These are phyloP conservation scores for Lagopus muta DNA, from an alignment of 2,113 vertebrate species.

Conservation along the genomic window DNA sequence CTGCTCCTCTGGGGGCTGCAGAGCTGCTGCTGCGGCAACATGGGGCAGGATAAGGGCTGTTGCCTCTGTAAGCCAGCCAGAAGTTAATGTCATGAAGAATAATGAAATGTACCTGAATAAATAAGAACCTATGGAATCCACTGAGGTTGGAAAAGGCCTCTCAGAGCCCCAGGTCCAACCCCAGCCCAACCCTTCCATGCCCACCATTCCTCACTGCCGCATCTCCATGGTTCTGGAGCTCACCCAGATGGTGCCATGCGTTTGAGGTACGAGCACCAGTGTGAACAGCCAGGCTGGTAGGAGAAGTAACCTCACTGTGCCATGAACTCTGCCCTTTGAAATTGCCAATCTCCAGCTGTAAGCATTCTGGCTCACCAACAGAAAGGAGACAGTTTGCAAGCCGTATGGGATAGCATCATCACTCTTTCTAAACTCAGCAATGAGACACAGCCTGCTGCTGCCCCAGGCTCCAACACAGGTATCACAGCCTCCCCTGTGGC, in stretches of 20 bases:
- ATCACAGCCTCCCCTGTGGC: not conserved
- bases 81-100: not conserved
- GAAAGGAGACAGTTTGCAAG: not conserved
- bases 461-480: not conserved
- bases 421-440: not conserved
- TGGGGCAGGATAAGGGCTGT: not conserved
- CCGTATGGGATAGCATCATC: not conserved
- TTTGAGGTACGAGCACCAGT: not conserved
- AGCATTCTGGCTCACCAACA: not conserved
- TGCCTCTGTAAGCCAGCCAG: not conserved
- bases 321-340: not conserved
- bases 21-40: not conserved
- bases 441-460: not conserved
- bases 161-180: no score
- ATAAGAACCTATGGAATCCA: slow-evolving; percentile 17
- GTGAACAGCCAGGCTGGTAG: not conserved
- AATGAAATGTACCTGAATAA: slow-evolving; percentile 17
- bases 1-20: not conserved
- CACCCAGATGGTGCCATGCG: not conserved
- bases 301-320: not conserved
- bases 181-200: no score
- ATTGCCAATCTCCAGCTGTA: not conserved
- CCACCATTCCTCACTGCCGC: no score
- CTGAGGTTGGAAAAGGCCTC: no score
- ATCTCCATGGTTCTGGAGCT: no score